Evolutionary conservation across 2,797 vertebrate species (phyloP).

Genomic region (Neosalanx taihuensis): DNA sequence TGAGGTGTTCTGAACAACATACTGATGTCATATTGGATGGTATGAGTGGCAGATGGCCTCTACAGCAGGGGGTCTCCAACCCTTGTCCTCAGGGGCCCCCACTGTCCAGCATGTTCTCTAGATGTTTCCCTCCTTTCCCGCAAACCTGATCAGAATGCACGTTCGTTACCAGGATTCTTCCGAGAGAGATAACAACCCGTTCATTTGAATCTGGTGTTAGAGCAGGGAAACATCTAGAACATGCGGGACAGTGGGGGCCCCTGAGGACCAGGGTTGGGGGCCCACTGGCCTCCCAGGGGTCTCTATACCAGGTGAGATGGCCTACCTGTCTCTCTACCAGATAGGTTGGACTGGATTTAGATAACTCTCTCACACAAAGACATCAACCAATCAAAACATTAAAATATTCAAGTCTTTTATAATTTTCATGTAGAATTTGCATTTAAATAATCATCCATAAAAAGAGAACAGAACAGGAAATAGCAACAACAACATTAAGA

Average conservation of each 20-base stretch:
- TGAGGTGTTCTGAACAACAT: neutral
- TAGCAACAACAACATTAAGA: conserved; percentile 59
- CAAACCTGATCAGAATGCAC: no score
- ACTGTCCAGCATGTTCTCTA: no score
- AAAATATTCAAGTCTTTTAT: conserved; percentile 74
- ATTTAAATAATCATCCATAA: conserved; percentile 73
- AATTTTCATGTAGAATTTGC: conserved; percentile 56
- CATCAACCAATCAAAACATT: conserved; percentile 67
- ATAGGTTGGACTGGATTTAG: conserved; percentile 56
- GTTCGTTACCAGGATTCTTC: no score
- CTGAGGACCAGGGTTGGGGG: no score
- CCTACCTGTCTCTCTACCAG: conserved; percentile 27
- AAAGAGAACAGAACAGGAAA: conserved; percentile 60
- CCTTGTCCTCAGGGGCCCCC: no score
- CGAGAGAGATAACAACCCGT: no score
- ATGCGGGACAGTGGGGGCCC: no score
- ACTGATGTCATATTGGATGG: no score
- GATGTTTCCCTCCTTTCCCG: no score
- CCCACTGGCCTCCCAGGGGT: conserved; percentile 12
- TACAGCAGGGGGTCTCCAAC: no score
- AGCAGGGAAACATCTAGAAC: no score
- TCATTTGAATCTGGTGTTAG: no score
- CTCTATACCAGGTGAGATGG: conserved; percentile 36
- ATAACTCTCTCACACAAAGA: conserved; percentile 60
- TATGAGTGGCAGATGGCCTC: neutral